Evolutionary conservation across 1,140 invertebrate species (phyloP).

Genomic region (Ceratoteleas bidentatus): DNA sequence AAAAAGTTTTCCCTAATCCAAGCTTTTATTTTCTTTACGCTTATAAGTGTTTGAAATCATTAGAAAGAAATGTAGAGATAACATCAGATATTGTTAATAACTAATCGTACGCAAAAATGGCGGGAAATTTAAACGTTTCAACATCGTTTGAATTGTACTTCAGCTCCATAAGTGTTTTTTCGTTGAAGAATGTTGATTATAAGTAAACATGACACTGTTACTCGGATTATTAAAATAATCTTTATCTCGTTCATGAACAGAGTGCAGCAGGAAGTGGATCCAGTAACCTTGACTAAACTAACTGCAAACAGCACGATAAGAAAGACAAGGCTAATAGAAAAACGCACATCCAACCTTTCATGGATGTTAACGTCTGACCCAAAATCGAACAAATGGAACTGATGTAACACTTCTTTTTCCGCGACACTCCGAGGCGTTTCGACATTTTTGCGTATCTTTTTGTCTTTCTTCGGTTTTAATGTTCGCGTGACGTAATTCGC

Average conservation of each 20-base stretch:
- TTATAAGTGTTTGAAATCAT: too few species aligned
- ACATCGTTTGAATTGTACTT: too few species aligned
- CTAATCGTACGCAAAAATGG: too few species aligned
- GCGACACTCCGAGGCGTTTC: slow-evolving; percentile 11
- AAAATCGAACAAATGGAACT: slow-evolving; percentile 33
- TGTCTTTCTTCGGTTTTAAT: slow-evolving; percentile 12
- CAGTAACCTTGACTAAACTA: slow-evolving; percentile 59
- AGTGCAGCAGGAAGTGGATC: slow-evolving; percentile 59
- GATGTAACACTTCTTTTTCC: slow-evolving; percentile 30
- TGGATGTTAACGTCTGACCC: slow-evolving; percentile 45
- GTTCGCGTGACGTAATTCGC: slow-evolving; percentile 1
- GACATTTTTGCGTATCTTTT: slow-evolving; percentile 13
- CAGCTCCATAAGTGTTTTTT: too few species aligned
- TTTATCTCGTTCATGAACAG: slow-evolving; percentile 57
- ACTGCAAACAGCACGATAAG: slow-evolving; percentile 55
- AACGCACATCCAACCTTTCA: slow-evolving; percentile 55
- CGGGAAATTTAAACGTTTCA: too few species aligned
- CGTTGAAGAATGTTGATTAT: too few species aligned
- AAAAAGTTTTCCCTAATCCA: too few species aligned
- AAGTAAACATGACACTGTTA: slow-evolving; percentile 13
- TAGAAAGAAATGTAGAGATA: too few species aligned
- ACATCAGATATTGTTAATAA: too few species aligned
- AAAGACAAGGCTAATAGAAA: slow-evolving; percentile 60
- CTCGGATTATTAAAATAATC: slow-evolving; percentile 52
- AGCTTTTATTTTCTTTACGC: too few species aligned